Evolutionary conservation across 2,797 vertebrate species (phyloP).

Genomic region (Mus caroli): DNA sequence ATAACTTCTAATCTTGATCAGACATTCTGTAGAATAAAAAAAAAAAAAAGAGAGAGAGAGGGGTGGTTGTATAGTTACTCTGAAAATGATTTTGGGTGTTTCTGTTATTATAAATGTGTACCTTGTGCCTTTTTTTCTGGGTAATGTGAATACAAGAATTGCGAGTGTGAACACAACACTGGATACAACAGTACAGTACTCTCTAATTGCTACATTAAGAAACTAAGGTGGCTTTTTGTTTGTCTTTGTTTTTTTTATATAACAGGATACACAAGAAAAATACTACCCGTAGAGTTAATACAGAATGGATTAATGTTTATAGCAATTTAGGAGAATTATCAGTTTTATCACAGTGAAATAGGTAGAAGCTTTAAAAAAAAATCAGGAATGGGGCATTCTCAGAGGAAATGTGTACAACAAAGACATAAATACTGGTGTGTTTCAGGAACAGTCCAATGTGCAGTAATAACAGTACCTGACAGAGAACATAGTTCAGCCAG

Average conservation of each 20-base stretch:
- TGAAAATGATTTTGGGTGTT: slow-evolving; percentile 39
- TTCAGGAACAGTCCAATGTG: neutral
- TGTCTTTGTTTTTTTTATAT: slow-evolving; percentile 6
- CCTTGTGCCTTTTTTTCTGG: slow-evolving; percentile 13
- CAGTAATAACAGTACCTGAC: neutral
- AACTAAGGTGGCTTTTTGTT: neutral
- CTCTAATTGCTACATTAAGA: slow-evolving; percentile 17
- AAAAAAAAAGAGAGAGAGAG: neutral
- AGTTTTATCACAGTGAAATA: neutral
- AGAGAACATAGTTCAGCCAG: neutral
- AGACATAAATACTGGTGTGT: neutral
- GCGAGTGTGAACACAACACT: neutral
- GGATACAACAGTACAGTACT: neutral
- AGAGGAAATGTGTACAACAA: neutral
- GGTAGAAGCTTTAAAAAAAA: neutral
- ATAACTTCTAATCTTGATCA: slow-evolving; percentile 48
- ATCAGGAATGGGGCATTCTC: neutral
- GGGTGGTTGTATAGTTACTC: neutral
- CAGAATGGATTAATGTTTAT: neutral
- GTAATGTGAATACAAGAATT: slow-evolving; percentile 62
- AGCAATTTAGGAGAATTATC: neutral
- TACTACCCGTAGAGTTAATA: neutral
- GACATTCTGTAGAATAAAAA: neutral
- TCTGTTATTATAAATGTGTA: slow-evolving; percentile 45
- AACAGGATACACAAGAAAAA: slow-evolving; percentile 13